Evolutionary conservation across 1,140 invertebrate species (phyloP).

Genomic region (Oscheius sp.): DNA sequence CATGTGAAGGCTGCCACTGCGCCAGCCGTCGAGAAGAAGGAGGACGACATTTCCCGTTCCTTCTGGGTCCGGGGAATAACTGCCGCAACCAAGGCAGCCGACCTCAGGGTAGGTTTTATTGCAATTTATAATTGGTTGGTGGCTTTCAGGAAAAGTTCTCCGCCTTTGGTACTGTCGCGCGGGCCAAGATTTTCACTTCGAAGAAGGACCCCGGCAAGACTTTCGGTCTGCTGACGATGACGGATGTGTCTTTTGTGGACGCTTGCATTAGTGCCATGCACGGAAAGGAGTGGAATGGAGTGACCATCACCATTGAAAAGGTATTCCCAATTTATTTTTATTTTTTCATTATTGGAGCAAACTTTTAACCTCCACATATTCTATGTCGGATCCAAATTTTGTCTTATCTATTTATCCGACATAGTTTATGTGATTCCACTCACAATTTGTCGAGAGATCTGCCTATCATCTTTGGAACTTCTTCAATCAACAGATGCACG

Average conservation of each 20-base stretch:
- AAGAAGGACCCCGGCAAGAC: neutral
- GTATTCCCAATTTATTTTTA: neutral
- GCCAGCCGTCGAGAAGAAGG: too few species aligned
- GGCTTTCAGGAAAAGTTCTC: neutral
- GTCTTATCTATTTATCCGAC: too few species aligned
- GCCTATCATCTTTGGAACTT: too few species aligned
- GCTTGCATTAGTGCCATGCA: neutral
- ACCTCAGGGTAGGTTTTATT: neutral
- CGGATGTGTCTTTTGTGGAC: neutral
- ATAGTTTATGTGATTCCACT: too few species aligned
- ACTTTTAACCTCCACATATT: too few species aligned
- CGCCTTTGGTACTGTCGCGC: neutral
- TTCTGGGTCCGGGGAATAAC: neutral
- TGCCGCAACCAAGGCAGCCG: neutral
- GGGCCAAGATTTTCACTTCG: neutral
- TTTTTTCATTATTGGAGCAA: too few species aligned
- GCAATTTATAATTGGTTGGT: neutral
- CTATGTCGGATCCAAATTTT: too few species aligned
- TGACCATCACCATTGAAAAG: neutral
- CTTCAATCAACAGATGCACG: too few species aligned
- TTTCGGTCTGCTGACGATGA: neutral
- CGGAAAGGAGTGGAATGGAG: neutral
- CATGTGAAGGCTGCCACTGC: too few species aligned
- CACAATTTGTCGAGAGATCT: too few species aligned
- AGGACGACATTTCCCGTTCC: neutral